phyloP scores from a whole-genome alignment of 2,113 vertebrate species.

The Phalacrocorax carbo region DNA sequence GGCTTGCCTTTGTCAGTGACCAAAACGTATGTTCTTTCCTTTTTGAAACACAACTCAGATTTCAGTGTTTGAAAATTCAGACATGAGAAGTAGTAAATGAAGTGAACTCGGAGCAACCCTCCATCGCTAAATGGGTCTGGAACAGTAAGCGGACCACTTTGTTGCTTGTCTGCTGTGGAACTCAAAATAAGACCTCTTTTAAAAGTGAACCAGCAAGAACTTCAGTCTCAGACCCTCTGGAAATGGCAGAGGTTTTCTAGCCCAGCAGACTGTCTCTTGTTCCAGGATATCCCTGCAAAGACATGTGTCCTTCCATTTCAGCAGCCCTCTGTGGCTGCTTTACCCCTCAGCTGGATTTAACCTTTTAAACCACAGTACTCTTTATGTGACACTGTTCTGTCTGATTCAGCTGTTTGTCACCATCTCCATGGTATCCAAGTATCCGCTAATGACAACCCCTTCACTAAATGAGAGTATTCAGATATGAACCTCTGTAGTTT shows the following conservation, averaged over 20 bases:
- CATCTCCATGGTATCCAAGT: background rate
- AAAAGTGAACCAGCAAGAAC: background rate
- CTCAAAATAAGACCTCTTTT: background rate
- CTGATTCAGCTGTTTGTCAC: conserved; percentile 24
- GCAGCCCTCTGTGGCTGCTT: background rate
- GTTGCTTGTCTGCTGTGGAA: background rate
- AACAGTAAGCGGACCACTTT: background rate
- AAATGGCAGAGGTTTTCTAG: background rate
- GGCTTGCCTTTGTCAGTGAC: background rate
- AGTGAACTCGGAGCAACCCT: background rate
- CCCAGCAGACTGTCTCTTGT: background rate
- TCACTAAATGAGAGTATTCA: background rate
- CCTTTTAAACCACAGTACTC: background rate
- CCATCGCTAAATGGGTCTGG: background rate
- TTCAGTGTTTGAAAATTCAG: background rate
- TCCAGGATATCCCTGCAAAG: background rate
- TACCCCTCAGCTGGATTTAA: background rate
- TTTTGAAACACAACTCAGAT: background rate
- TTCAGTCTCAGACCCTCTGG: background rate
- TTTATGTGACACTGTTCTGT: background rate
- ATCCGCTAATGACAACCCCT: background rate
- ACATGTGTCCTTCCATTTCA: background rate
- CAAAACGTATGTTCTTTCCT: background rate
- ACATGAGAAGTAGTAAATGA: background rate
- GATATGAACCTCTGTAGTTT: background rate